Conservation (phyloP, 2,113 vertebrate genomes). For the Pteronura brasiliensis region DNA sequence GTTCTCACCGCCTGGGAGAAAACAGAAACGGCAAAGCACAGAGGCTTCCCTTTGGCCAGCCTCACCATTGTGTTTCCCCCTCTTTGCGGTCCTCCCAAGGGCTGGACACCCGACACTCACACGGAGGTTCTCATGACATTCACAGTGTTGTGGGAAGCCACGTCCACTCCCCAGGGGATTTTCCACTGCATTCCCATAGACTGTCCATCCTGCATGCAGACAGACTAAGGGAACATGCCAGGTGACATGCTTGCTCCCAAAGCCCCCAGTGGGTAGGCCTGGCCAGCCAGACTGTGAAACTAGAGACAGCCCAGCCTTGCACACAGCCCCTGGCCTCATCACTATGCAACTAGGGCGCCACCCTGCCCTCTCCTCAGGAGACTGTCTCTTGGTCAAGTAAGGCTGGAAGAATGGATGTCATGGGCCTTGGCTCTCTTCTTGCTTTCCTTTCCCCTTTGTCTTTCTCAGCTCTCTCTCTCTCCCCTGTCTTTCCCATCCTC, state of each 20-base stretch:
- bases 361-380: not conserved
- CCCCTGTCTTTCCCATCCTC: not conserved
- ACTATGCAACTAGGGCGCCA: not conserved
- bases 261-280: not conserved
- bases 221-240: not conserved
- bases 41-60: not conserved
- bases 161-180: not conserved
- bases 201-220: not conserved
- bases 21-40: not conserved
- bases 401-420: not conserved
- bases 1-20: not conserved
- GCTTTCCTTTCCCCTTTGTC: not conserved
- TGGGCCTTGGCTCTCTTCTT: not conserved
- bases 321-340: not conserved
- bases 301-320: not conserved
- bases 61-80: not conserved
- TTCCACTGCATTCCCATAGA: not conserved
- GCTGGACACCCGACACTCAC: not conserved
- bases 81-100: not conserved
- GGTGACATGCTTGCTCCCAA: not conserved
- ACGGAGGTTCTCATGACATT: not conserved
- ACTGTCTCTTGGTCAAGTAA: not conserved
- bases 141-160: slow-evolving; percentile 41
- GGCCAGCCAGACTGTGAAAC: slow-evolving; percentile 9
- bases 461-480: not conserved